Conservation (phyloP, 2,113 vertebrate genomes). For the Barbus barbus region DNA sequence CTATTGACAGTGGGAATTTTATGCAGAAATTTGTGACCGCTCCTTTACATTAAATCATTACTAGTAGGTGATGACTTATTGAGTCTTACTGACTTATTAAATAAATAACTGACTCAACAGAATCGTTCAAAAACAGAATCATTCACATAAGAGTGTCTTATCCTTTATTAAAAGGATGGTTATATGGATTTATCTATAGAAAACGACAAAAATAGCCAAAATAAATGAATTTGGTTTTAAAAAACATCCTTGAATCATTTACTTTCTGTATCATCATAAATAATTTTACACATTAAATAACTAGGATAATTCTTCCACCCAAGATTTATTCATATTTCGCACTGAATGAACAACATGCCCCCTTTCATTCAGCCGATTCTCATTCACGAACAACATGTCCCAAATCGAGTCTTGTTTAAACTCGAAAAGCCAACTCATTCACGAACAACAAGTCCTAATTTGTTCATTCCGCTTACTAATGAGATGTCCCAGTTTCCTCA, state of each 20-base stretch:
- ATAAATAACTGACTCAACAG: neutral
- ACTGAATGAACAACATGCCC: neutral
- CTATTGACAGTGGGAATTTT: neutral
- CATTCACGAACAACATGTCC: neutral
- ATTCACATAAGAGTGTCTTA: neutral
- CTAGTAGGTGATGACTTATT: neutral
- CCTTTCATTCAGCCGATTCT: neutral
- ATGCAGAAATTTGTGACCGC: neutral
- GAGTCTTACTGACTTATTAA: neutral
- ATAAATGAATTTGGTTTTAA: neutral
- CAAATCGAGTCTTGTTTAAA: neutral
- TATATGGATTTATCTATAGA: neutral
- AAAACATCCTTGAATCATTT: neutral
- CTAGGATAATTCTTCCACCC: neutral
- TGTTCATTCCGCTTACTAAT: neutral
- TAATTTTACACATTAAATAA: neutral
- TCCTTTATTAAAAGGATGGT: neutral
- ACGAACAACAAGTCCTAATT: neutral
- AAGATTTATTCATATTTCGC: neutral
- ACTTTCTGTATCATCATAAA: neutral
- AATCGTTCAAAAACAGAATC: too few species aligned
- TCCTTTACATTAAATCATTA: neutral
- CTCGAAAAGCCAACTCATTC: neutral
- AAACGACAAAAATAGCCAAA: neutral
- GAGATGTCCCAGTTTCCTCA: neutral